Evolutionary conservation across 2,797 vertebrate genomes (phyloP).

Genomic region (Orestias chungarensis): DNA sequence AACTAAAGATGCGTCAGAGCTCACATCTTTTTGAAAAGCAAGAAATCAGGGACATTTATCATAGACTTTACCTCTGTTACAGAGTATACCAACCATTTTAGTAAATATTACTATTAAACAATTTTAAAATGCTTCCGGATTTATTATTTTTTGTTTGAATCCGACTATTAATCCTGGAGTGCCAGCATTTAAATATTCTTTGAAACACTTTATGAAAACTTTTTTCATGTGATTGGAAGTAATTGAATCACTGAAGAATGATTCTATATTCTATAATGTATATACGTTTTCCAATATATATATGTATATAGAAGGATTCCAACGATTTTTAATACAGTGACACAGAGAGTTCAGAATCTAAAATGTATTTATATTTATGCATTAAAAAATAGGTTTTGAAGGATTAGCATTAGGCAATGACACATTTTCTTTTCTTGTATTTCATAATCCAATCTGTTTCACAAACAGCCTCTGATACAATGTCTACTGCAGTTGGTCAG

Average conservation of each 20-base stretch:
- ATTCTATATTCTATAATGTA: no score
- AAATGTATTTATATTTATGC: constrained; percentile 19
- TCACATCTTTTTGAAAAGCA: neutral
- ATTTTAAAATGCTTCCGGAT: no score
- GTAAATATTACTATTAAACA: no score
- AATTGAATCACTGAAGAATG: neutral
- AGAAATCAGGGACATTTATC: neutral
- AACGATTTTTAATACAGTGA: neutral
- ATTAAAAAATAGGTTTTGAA: constrained; percentile 43
- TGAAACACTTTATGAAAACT: neutral
- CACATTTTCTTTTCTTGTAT: constrained; percentile 45
- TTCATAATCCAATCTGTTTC: constrained; percentile 72
- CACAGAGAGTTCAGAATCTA: constrained; percentile 13
- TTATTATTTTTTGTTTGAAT: neutral
- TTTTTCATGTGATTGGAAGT: neutral
- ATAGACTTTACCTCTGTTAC: neutral
- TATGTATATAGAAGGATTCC: neutral
- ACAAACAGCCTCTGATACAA: constrained; percentile 50
- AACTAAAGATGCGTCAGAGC: neutral
- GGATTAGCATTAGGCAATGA: constrained; percentile 54
- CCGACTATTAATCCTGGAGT: neutral
- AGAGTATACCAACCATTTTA: neutral
- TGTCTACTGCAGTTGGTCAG: constrained; percentile 32
- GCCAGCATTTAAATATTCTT: no score
- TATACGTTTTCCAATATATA: no score